Conservation (phyloP, 1,140 invertebrate genomes). For the Drosophila ercepeae region DNA sequence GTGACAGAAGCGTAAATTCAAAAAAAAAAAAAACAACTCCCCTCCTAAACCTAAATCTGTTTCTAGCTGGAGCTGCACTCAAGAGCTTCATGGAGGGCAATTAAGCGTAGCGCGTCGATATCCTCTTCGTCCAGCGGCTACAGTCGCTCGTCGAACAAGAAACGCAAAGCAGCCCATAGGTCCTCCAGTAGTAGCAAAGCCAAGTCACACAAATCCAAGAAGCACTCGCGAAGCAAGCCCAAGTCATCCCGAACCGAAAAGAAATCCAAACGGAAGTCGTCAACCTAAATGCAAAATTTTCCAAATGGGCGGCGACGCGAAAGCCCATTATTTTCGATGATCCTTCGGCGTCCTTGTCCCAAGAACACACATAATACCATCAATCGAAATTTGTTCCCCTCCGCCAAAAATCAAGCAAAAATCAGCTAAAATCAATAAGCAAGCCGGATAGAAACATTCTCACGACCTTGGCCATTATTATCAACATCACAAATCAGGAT, state of each 20-base stretch:
- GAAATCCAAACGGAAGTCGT: slow-evolving; percentile 46
- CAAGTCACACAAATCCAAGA: slow-evolving; percentile 69
- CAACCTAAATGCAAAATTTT: slow-evolving; percentile 24
- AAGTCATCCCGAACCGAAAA: slow-evolving; percentile 47
- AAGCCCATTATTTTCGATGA: slow-evolving; percentile 2
- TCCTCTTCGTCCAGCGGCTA: slow-evolving; percentile 50
- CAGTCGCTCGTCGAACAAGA: slow-evolving; percentile 56
- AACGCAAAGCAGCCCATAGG: slow-evolving; percentile 49
- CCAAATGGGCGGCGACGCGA: slow-evolving; percentile 4
- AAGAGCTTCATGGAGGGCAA: slow-evolving; percentile 71
- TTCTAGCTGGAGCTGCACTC: slow-evolving; percentile 75
- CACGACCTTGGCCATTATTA: slow-evolving; percentile 16
- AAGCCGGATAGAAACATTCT: slow-evolving; percentile 7
- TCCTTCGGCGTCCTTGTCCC: slow-evolving; percentile 2
- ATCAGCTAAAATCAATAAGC: neutral
- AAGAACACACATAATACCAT: neutral
- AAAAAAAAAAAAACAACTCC: slow-evolving; percentile 16
- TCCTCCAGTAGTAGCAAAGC: slow-evolving; percentile 47
- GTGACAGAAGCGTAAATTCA: neutral
- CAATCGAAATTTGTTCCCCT: neutral
- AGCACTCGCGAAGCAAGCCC: slow-evolving; percentile 64
- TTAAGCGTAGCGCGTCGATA: slow-evolving; percentile 68
- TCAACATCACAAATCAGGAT: neutral
- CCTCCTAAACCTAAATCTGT: slow-evolving; percentile 75
- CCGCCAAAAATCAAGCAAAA: neutral